phyloP scores from a whole-genome alignment of 2,113 vertebrate genomes.

The Nycticebus coucang region DNA sequence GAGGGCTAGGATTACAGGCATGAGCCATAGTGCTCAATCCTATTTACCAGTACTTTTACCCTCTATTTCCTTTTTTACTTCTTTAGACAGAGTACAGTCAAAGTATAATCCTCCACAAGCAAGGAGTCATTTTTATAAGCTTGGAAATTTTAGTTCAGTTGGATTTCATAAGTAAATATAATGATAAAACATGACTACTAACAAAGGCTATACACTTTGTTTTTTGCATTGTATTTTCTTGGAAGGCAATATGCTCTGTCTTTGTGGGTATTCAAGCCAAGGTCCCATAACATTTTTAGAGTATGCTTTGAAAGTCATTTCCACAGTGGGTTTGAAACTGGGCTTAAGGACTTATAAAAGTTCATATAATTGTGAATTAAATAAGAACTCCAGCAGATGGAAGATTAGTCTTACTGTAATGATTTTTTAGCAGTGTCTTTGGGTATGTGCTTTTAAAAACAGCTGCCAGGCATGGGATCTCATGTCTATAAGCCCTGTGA shows the following conservation, averaged over 20 bases:
- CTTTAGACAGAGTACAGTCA: background rate
- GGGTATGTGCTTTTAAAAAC: background rate
- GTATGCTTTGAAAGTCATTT: background rate
- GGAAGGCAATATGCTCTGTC: background rate
- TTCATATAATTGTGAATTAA: background rate
- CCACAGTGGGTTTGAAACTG: background rate
- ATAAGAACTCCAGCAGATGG: background rate
- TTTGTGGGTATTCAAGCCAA: background rate
- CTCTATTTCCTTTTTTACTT: background rate
- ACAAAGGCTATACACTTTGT: background rate
- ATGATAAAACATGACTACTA: background rate
- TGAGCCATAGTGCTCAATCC: too few relatives aligned
- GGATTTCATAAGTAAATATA: background rate
- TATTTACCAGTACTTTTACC: background rate
- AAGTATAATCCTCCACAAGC: background rate
- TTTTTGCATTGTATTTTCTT: background rate
- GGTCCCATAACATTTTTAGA: background rate
- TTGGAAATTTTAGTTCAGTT: conserved; percentile 10
- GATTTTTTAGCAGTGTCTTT: background rate
- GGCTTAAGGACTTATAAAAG: background rate
- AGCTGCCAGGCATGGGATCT: too few relatives aligned
- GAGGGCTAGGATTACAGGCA: too few relatives aligned
- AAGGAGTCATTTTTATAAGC: background rate
- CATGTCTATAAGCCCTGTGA: too few relatives aligned
- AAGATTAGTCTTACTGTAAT: background rate